Evolutionary conservation across 2,797 vertebrate genomes (phyloP).

Genomic region (Tokudaia muenninki): DNA sequence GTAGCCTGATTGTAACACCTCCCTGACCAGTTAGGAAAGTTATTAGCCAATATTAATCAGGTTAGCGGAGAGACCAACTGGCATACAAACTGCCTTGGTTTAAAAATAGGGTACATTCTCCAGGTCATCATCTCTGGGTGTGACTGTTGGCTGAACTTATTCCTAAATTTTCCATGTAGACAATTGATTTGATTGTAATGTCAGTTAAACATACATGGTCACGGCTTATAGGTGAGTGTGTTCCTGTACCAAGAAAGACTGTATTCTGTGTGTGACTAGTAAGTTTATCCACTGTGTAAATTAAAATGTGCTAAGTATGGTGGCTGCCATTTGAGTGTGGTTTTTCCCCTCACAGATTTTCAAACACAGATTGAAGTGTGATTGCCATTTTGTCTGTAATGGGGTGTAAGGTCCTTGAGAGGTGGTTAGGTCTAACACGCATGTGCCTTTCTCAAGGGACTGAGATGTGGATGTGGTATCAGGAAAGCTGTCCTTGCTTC

Average conservation of each 20-base stretch:
- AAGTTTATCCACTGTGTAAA: background rate
- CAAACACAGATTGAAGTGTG: background rate
- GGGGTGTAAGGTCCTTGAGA: background rate
- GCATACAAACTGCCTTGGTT: background rate
- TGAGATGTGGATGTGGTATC: background rate
- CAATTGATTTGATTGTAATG: background rate
- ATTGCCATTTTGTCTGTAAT: background rate
- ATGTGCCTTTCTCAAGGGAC: no score
- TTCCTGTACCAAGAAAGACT: background rate
- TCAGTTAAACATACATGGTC: background rate
- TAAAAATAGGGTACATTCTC: background rate
- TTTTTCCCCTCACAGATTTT: no score
- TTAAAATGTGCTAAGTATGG: background rate
- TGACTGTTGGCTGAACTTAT: background rate
- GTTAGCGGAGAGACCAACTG: background rate
- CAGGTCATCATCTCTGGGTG: background rate
- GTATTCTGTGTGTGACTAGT: background rate
- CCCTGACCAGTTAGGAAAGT: background rate
- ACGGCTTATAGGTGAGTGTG: background rate
- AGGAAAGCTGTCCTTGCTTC: no score
- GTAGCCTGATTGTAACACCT: slow-evolving; percentile 14
- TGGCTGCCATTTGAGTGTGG: background rate
- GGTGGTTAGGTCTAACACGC: background rate
- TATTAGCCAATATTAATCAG: background rate
- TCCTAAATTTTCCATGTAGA: background rate